phyloP scores from a whole-genome alignment of 2,797 vertebrate species.

The Thunnus albacares region DNA sequence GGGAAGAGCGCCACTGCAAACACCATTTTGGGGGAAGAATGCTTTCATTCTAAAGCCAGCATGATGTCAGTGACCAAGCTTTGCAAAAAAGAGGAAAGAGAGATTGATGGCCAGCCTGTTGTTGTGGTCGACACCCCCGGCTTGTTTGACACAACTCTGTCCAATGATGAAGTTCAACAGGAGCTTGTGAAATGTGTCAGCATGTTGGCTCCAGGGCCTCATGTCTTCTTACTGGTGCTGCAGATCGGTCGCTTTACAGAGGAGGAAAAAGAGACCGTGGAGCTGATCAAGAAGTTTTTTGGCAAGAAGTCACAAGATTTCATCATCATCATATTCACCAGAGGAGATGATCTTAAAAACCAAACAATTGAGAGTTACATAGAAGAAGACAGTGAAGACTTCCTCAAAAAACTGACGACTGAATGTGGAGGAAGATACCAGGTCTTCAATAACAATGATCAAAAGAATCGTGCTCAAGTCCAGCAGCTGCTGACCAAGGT shows the following conservation, averaged over 20 bases:
- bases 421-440: conserved; percentile 26
- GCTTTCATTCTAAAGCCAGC: too few relatives aligned
- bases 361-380: conserved; percentile 45
- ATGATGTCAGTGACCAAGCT: too few relatives aligned
- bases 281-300: conserved; percentile 36
- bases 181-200: conserved; percentile 55
- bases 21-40: too few relatives aligned
- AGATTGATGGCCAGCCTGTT: too few relatives aligned
- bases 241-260: conserved; percentile 42
- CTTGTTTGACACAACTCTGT: too few relatives aligned
- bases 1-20: background rate
- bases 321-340: conserved; percentile 50
- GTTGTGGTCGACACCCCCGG: too few relatives aligned
- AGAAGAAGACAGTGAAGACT: accelerated
- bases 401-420: background rate
- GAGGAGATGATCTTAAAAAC: conserved; percentile 37
- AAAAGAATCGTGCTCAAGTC: conserved; percentile 37
- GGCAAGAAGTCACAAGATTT: conserved; percentile 37
- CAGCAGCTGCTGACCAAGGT: conserved; percentile 40
- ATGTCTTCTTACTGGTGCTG: conserved; percentile 59
- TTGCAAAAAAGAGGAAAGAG: too few relatives aligned
- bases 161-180: background rate
- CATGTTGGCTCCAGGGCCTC: conserved; percentile 60
- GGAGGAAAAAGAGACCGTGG: conserved; percentile 35
- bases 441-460: conserved; percentile 59